Percentiles rank a stretch among this genome's conserved stretches.
Conservation (phyloP, 2,797 vertebrate genomes). For the Lacerta agilis region DNA sequence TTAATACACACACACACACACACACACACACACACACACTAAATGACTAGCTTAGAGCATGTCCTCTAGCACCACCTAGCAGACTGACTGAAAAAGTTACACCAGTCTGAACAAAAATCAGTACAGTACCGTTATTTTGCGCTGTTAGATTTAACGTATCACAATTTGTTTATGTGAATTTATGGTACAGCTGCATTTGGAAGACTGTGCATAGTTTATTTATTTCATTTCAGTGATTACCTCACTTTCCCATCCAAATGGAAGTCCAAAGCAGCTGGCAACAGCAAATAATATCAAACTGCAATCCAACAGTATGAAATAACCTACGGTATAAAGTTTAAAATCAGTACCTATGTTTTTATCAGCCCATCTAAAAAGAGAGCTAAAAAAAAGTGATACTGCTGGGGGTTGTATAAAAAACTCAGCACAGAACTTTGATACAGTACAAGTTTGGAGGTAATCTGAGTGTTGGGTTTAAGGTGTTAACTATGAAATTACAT, state of each 20-base stretch:
- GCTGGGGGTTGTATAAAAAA: no score
- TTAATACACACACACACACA: no score
- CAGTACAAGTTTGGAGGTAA: no score
- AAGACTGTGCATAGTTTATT: not conserved
- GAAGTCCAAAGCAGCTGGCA: not conserved
- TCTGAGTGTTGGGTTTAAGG: no score
- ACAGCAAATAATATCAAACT: not conserved
- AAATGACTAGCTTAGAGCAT: slow-evolving; percentile 23
- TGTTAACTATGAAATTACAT: no score
- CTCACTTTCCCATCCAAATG: not conserved
- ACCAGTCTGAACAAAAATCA: not conserved
- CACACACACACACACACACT: no score
- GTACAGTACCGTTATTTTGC: not conserved
- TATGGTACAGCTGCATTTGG: not conserved
- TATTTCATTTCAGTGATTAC: not conserved
- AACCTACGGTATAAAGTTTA: not conserved
- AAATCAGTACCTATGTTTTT: not conserved
- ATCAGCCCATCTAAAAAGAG: not conserved
- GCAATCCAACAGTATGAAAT: not conserved
- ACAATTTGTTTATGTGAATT: not conserved
- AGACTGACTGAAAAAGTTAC: slow-evolving; percentile 61
- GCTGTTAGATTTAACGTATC: not conserved
- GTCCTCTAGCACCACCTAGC: slow-evolving; percentile 75
- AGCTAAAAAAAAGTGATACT: not conserved
- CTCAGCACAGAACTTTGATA: no score